phyloP scores from a whole-genome alignment of 1,140 invertebrate genomes.

The Lordiphosa clarofinis region DNA sequence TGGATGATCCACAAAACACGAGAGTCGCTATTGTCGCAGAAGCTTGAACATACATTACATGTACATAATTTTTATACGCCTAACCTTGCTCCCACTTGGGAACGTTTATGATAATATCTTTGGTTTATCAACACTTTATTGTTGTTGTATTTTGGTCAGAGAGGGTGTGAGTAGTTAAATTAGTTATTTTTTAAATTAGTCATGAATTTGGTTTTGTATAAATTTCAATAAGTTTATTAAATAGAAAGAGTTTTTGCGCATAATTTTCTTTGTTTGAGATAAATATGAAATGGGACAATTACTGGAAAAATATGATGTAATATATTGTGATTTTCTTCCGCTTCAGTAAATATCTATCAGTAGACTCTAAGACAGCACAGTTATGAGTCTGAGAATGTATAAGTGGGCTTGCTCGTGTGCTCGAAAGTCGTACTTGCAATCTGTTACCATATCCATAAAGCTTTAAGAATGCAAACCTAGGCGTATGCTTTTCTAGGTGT shows the following conservation, averaged over 20 bases:
- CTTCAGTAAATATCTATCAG: too few relatives aligned
- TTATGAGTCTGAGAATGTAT: too few relatives aligned
- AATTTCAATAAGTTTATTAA: conserved; percentile 5
- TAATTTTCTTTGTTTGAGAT: too few relatives aligned
- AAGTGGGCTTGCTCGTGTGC: too few relatives aligned
- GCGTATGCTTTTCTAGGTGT: too few relatives aligned
- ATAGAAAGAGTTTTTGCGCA: conserved; percentile 4
- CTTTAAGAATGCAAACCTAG: too few relatives aligned
- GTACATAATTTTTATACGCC: conserved; percentile 39
- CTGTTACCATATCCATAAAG: too few relatives aligned
- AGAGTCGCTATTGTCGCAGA: background rate
- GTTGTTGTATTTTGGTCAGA: background rate
- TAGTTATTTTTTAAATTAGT: conserved; percentile 8
- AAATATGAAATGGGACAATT: too few relatives aligned
- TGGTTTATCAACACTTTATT: conserved; percentile 10
- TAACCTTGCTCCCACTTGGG: conserved; percentile 43
- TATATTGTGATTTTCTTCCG: too few relatives aligned
- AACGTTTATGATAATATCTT: conserved; percentile 22
- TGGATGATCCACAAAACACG: conserved; percentile 1
- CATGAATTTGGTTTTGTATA: background rate
- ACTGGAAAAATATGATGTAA: too few relatives aligned
- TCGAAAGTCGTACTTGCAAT: too few relatives aligned
- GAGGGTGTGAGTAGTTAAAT: background rate
- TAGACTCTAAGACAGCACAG: too few relatives aligned
- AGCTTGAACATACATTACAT: background rate